A percentile compares a stretch with the other conserved stretches of the same genome.
These are phyloP conservation scores for Echinops telfairi DNA, from an alignment of 2,113 vertebrate genomes.

Conservation along the genomic window DNA sequence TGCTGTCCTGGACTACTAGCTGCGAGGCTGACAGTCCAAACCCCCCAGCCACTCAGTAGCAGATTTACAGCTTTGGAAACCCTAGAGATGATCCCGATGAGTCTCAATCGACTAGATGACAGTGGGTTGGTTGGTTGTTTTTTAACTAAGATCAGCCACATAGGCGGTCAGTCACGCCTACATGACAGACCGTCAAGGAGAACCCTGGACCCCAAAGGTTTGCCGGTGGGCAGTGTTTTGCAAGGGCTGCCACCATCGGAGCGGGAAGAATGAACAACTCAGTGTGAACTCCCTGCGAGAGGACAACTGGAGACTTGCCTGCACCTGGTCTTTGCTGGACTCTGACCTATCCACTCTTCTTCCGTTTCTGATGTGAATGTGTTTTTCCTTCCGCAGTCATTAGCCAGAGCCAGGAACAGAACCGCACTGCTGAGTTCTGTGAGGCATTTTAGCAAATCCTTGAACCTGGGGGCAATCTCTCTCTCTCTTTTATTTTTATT, in stretches of 20 bases:
- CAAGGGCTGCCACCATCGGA: background rate
- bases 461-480: background rate
- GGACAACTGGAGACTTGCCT: background rate
- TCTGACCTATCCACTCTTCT: constrained; percentile 7
- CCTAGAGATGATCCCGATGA: no score
- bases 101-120: no score
- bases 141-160: no score
- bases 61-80: no score
- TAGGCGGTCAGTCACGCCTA: no score
- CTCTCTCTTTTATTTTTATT: no score
- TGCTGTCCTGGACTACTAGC: no score
- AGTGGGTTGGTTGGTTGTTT: no score
- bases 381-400: background rate
- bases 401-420: constrained; percentile 8
- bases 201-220: background rate
- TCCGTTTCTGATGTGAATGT: background rate
- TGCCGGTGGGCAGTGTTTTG: background rate
- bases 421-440: constrained; percentile 18
- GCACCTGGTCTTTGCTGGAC: background rate
- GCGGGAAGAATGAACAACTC: background rate
- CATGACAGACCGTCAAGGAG: background rate
- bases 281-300: background rate
- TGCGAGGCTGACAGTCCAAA: no score
- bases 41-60: no score
- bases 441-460: background rate